Conservation (phyloP, 2,113 vertebrate species). For the Pteronura brasiliensis region DNA sequence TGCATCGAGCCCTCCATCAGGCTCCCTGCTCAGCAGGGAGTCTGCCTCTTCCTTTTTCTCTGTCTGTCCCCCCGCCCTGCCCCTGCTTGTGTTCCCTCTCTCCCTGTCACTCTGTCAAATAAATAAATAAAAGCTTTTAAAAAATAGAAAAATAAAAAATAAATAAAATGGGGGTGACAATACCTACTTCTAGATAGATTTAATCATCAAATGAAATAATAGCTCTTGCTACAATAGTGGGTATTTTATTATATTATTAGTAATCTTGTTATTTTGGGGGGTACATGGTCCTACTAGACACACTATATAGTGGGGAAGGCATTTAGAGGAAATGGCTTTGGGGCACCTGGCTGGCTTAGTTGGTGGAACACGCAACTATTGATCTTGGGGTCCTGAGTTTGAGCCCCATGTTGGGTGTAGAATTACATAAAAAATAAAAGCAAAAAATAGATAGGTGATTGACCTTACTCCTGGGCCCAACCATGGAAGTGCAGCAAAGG, state of each 20-base stretch:
- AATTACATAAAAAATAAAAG: not conserved
- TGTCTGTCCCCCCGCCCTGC: too few relatives aligned
- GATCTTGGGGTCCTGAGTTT: not conserved
- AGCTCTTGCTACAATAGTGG: not conserved
- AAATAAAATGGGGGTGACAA: not conserved
- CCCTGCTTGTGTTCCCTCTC: too few relatives aligned
- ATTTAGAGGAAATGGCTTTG: not conserved
- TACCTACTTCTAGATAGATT: not conserved
- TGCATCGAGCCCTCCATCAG: too few relatives aligned
- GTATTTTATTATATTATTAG: not conserved
- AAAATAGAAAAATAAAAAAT: too few relatives aligned
- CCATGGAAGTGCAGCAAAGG: not conserved
- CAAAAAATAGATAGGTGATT: not conserved
- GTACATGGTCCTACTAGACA: not conserved
- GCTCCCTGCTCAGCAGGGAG: too few relatives aligned
- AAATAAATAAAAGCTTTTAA: too few relatives aligned
- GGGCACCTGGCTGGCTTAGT: not conserved
- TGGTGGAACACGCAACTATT: not conserved
- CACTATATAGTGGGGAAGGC: not conserved
- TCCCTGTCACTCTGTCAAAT: too few relatives aligned
- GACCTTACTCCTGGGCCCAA: not conserved
- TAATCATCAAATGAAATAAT: not conserved
- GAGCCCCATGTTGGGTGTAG: not conserved
- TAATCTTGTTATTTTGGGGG: not conserved
- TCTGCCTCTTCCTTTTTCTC: too few relatives aligned